Base-by-base conservation (phyloP, 2,888 invertebrate genomes). In the Calameuta pallipes region DNA sequence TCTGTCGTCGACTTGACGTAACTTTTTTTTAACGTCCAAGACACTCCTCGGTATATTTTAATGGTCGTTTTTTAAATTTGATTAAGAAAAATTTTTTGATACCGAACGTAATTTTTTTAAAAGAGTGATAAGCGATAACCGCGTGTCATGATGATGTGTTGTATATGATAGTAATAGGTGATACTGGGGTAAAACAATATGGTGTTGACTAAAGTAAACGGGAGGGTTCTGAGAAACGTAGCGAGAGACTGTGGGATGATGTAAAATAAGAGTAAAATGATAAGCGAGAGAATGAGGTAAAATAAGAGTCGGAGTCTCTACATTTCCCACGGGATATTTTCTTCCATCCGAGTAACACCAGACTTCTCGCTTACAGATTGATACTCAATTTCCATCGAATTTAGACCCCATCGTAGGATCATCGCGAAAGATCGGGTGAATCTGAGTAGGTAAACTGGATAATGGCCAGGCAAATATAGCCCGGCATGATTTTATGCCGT, bases 341-440 rank as follows among this genome's bases (percentile, higher is more conserved):
- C 78, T 75, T 75, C 69, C 75, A 75, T 69, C 70, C 68, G 56
- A n/a, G 76, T 71, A 76, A 37, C 78, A 36, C 76, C 82, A 83
- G 85, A 85, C 87, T 89, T 87, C 88, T 90, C 89, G 89, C 89
- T 90, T 86, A 89, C 89, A 88, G 89, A 90, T 90, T 91, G 90
- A 91, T 90, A 90, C 90, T 89, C 91, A 90, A 91, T 90, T 91
- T 87, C 89, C 86, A 88, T 87, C 88, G 89, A 88, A 88, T 91
- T 90, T 90, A 89, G 88, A 86, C 83, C 82, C 85, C 85, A 88
- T 88, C 85, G 87, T 87, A 84, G 87, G 86, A 88, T 89, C 89
- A 87, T 87, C 85, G 87, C 85, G 82, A 84, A 82, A 84, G 87
- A 88, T 88, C 85, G 86, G 83, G 80, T 82, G 82, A 82, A 80